phyloP scores from a whole-genome alignment of 2,797 vertebrate species.

The Florisuga fusca region DNA sequence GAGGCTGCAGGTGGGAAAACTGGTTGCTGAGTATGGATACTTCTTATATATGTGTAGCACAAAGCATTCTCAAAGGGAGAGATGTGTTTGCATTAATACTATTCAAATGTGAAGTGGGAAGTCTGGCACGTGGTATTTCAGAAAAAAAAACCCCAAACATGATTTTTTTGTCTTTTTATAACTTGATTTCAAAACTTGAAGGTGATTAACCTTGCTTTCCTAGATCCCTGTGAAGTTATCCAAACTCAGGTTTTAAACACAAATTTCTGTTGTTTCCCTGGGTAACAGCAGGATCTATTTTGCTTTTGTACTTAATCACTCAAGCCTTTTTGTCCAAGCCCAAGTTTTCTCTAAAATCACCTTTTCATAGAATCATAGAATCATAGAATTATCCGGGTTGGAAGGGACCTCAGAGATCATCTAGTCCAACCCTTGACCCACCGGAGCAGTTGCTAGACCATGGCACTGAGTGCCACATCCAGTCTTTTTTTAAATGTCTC shows the following conservation, averaged over 20 bases:
- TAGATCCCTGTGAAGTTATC: neutral
- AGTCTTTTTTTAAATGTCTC: no score
- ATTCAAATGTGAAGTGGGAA: accelerated
- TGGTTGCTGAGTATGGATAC: neutral
- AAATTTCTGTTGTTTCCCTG: neutral
- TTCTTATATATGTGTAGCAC: neutral
- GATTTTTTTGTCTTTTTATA: neutral
- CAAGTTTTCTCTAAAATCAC: neutral
- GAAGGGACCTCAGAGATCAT: no score
- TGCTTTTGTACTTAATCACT: neutral
- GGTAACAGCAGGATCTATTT: neutral
- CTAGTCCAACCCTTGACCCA: no score
- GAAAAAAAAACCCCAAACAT: accelerated
- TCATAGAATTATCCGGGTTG: no score
- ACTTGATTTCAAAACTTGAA: neutral
- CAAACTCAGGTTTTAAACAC: neutral
- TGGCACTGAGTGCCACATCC: no score
- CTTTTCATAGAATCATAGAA: no score
- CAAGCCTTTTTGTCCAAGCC: neutral
- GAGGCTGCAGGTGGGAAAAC: neutral
- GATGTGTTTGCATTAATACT: neutral
- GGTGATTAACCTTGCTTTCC: neutral
- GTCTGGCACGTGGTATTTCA: neutral
- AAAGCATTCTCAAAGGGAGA: neutral
- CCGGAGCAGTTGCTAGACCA: no score